Evolutionary conservation across 2,113 vertebrate species (phyloP).

Genomic region (Acrocephalus arundinaceus): DNA sequence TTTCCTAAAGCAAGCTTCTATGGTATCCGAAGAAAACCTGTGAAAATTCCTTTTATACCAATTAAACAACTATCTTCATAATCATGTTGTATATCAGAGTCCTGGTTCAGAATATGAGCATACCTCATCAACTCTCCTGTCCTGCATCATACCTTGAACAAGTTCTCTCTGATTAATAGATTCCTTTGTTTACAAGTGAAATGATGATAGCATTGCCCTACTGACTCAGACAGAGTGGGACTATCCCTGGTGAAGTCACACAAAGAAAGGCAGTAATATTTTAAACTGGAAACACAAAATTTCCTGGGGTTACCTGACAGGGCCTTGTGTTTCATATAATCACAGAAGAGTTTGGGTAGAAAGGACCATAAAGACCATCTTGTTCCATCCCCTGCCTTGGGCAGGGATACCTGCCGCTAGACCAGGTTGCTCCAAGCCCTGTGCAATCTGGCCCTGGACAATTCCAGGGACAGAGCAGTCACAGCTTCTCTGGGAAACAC

Average conservation of each 20-base stretch:
- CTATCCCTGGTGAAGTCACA: not conserved
- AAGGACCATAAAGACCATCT: not conserved
- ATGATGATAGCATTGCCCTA: accelerated
- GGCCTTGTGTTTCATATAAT: not conserved
- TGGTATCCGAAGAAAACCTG: accelerated
- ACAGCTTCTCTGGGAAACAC: not conserved
- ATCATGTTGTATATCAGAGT: accelerated
- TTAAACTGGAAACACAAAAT: not conserved
- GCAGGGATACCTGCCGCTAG: not conserved
- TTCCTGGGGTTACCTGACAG: not conserved
- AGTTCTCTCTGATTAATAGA: not conserved
- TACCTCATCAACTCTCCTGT: accelerated
- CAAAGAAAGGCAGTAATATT: not conserved
- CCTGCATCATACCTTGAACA: not conserved
- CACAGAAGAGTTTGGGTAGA: not conserved
- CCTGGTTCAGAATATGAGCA: not conserved
- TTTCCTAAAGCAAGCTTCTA: not conserved
- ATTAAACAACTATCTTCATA: not conserved
- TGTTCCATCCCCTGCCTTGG: accelerated
- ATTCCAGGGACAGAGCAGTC: not conserved
- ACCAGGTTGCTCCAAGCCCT: not conserved
- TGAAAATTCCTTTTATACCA: not conserved
- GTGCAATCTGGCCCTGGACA: too few relatives aligned
- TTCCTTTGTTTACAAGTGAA: not conserved
- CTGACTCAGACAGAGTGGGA: not conserved